Conservation (phyloP, 2,888 invertebrate species). For the Rhogogaster chlorosoma region DNA sequence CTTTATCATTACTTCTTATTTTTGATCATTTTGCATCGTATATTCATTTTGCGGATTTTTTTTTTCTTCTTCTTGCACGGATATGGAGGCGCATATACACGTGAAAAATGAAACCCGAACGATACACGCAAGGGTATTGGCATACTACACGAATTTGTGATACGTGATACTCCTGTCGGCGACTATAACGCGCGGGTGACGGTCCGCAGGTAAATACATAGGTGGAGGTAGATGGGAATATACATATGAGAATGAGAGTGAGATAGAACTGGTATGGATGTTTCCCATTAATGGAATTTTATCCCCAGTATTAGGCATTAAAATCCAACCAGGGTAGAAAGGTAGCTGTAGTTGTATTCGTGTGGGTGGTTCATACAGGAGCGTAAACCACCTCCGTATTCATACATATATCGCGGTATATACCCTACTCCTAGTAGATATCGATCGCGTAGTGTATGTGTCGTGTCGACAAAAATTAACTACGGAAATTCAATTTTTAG, state of each 20-base stretch:
- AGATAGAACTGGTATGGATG: conserved; percentile 7
- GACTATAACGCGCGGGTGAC: neutral
- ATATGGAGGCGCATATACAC: neutral
- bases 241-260: neutral
- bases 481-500: neutral
- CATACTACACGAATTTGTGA: neutral
- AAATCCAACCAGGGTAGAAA: conserved; percentile 20
- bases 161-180: conserved; percentile 45
- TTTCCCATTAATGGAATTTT: conserved; percentile 43
- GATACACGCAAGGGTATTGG: neutral
- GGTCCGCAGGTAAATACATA: neutral
- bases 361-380: neutral
- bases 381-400: neutral
- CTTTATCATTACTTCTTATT: neutral
- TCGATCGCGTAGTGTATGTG: neutral
- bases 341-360: neutral
- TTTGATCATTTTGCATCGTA: neutral
- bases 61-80: neutral
- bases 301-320: conserved; percentile 42
- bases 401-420: neutral
- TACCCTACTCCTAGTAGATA: neutral
- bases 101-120: conserved; percentile 10
- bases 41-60: neutral
- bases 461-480: neutral
- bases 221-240: neutral